These are phyloP conservation scores for Saguinus midas DNA, from an alignment of 2,113 vertebrate genomes.

Conservation along the genomic window DNA sequence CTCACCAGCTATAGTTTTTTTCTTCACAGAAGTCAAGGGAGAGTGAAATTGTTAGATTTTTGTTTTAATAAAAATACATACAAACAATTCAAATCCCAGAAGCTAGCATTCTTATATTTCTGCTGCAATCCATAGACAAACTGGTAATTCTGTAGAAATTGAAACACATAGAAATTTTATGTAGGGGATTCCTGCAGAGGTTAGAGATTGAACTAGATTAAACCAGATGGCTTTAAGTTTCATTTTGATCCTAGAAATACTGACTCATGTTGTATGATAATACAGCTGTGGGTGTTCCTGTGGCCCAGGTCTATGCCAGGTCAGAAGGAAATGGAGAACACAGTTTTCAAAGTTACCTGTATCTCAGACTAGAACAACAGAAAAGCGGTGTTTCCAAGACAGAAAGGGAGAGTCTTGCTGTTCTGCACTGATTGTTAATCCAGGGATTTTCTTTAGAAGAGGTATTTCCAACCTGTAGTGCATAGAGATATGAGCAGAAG, in stretches of 20 bases:
- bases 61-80: not conserved
- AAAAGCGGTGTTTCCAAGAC: fast-evolving
- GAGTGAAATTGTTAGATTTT: not conserved
- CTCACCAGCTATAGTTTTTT: not conserved
- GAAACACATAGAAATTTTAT: not conserved
- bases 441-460: not conserved
- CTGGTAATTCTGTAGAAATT: not conserved
- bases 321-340: not conserved
- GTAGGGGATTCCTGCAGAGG: not conserved
- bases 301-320: not conserved
- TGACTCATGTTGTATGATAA: not conserved
- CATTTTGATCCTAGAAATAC: not conserved
- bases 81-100: not conserved
- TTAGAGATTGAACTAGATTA: not conserved
- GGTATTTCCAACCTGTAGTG: not conserved
- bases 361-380: fast-evolving
- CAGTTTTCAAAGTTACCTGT: fast-evolving
- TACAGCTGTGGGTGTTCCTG: fast-evolving
- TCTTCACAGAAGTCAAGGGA: not conserved
- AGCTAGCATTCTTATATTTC: not conserved
- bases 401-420: not conserved
- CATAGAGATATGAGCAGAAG: not conserved
- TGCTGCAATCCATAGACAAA: not conserved
- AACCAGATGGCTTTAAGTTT: not conserved
- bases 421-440: not conserved